phyloP scores from a whole-genome alignment of 23 tunicate genomes.

The Trididemnum nubilum region DNA sequence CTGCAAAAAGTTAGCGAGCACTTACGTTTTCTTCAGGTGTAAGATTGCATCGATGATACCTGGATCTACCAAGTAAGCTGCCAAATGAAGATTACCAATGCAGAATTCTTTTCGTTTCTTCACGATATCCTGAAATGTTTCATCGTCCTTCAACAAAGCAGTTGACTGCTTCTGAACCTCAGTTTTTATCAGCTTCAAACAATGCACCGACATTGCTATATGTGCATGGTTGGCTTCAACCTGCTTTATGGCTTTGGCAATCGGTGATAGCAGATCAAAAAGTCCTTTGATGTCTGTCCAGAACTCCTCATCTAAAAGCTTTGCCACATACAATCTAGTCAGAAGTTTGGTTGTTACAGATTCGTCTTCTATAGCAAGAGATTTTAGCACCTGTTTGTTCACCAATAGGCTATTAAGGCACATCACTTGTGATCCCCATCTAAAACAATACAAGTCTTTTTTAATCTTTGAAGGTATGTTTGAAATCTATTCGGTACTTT shows the following conservation, averaged over 20 bases:
- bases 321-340: not conserved
- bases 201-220: not conserved
- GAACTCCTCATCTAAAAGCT: not conserved
- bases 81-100: not conserved
- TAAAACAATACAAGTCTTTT: too few species aligned
- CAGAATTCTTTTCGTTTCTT: not conserved
- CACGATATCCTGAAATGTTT: not conserved
- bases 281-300: not conserved
- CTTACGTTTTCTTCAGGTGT: not conserved
- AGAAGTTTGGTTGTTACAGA: not conserved
- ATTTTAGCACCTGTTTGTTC: not conserved
- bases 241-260: not conserved
- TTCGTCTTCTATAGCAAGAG: not conserved
- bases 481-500: too few species aligned
- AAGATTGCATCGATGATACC: not conserved
- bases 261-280: not conserved
- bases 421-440: conserved; percentile 10
- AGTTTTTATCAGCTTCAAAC: not conserved
- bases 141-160: not conserved
- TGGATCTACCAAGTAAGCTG: not conserved
- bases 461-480: too few species aligned
- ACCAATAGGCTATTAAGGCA: not conserved
- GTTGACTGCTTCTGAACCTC: not conserved
- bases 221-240: not conserved
- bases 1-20: too few species aligned